phyloP scores from a whole-genome alignment of 2,888 invertebrate species.

The Pyrrhia umbra region DNA sequence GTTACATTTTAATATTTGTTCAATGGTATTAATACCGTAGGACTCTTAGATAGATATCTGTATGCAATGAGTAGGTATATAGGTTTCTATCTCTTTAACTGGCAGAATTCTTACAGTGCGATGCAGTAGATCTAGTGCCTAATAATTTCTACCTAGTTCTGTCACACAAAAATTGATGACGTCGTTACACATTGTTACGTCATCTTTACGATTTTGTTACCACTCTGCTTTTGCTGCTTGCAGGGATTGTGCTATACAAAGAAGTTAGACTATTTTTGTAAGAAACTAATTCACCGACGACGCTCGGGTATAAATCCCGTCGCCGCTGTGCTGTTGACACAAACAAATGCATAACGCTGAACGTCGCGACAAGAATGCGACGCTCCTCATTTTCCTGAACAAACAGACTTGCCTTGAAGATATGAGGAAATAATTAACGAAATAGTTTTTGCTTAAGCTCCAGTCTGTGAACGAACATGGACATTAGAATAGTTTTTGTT shows the following conservation, averaged over 20 bases:
- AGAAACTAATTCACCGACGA: slow-evolving; percentile 23
- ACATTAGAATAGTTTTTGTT: not conserved
- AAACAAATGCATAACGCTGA: slow-evolving; percentile 73
- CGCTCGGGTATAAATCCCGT: slow-evolving; percentile 33
- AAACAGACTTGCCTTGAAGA: slow-evolving; percentile 51
- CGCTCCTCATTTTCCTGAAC: slow-evolving; percentile 67
- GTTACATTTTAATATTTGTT: slow-evolving; percentile 27
- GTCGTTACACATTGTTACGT: too few species aligned
- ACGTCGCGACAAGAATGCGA: slow-evolving; percentile 64
- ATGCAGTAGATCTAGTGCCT: too few species aligned
- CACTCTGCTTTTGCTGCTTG: too few species aligned
- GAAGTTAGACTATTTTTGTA: slow-evolving; percentile 8
- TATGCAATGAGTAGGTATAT: slow-evolving; percentile 3
- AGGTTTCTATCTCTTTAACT: too few species aligned
- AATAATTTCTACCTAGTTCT: too few species aligned
- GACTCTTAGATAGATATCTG: not conserved
- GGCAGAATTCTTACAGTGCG: too few species aligned
- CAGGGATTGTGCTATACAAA: too few species aligned
- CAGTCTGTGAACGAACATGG: too few species aligned
- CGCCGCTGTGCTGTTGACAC: slow-evolving; percentile 59
- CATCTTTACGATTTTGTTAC: too few species aligned
- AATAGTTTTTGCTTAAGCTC: slow-evolving; percentile 7
- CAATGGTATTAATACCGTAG: slow-evolving; percentile 3
- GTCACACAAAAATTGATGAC: too few species aligned
- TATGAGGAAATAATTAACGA: slow-evolving; percentile 45